These are phyloP conservation scores for Andrena bucephala DNA, from an alignment of 2,888 invertebrate genomes.

Conservation along the genomic window DNA sequence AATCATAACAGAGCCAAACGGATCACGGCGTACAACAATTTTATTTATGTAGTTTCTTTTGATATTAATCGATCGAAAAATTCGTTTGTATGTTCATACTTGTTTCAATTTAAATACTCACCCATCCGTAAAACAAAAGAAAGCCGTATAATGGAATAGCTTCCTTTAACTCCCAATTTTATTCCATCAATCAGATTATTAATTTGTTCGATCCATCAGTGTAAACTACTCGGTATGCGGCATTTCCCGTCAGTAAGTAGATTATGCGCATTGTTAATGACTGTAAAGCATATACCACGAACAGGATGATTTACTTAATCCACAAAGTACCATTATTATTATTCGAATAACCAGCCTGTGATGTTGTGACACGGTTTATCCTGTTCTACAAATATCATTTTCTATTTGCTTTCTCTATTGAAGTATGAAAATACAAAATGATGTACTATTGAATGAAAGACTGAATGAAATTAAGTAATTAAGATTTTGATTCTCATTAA, in stretches of 20 bases:
- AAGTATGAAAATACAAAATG: no score
- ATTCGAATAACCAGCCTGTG: slow-evolving; percentile 52
- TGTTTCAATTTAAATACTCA: background rate
- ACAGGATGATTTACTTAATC: slow-evolving; percentile 67
- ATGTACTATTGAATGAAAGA: no score
- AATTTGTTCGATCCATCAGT: slow-evolving; percentile 58
- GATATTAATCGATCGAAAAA: no score
- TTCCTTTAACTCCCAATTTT: slow-evolving; percentile 19
- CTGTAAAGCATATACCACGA: slow-evolving; percentile 59
- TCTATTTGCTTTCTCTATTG: no score
- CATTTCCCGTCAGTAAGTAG: slow-evolving; percentile 68
- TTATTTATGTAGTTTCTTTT: no score
- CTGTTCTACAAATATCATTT: slow-evolving; percentile 14
- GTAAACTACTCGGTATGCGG: slow-evolving; percentile 62
- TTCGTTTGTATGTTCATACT: no score
- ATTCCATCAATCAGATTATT: slow-evolving; percentile 60
- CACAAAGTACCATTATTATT: slow-evolving; percentile 66
- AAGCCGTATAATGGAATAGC: background rate
- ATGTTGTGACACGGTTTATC: slow-evolving; percentile 42
- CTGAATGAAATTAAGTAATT: no score
- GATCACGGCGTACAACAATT: no score
- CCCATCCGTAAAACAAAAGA: background rate
- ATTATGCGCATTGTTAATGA: slow-evolving; percentile 68
- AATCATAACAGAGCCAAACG: no score
- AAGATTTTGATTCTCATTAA: no score